Conservation (phyloP, 2,888 invertebrate species). For the Eupeodes latifasciatus region DNA sequence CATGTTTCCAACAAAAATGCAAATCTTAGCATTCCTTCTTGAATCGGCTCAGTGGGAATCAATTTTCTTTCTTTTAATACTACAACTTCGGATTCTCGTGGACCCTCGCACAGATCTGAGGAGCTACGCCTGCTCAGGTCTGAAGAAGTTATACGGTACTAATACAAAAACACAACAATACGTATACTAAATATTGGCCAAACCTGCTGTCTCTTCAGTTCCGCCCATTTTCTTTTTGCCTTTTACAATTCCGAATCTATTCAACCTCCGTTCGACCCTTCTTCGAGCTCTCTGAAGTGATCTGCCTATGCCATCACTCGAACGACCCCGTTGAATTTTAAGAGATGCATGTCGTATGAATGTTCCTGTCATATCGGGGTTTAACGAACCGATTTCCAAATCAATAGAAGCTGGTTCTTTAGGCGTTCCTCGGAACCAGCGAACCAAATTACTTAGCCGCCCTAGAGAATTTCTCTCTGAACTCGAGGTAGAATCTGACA, state of each 20-base stretch:
- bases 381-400: constrained; percentile 85
- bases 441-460: constrained; percentile 89
- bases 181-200: constrained; percentile 86
- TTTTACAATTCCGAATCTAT: constrained; percentile 91
- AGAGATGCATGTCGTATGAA: constrained; percentile 85
- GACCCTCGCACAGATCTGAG: constrained; percentile 91
- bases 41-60: constrained; percentile 91
- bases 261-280: constrained; percentile 95
- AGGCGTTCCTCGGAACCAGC: constrained; percentile 87
- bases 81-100: constrained; percentile 94
- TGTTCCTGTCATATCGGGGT: constrained; percentile 86
- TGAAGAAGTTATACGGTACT: constrained; percentile 77
- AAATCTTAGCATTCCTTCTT: constrained; percentile 95
- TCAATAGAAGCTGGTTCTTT: constrained; percentile 85
- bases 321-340: constrained; percentile 83
- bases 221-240: constrained; percentile 95
- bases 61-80: constrained; percentile 94
- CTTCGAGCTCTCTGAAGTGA: constrained; percentile 93
- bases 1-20: constrained; percentile 97
- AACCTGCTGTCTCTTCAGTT: constrained; percentile 92
- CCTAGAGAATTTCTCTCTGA: constrained; percentile 84
- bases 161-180: background rate
- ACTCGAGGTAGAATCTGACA: constrained; percentile 85
- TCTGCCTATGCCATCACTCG: constrained; percentile 86
- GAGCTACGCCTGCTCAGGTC: constrained; percentile 93